Base-by-base conservation (phyloP, 2,797 vertebrate genomes). In the Avahi laniger region DNA sequence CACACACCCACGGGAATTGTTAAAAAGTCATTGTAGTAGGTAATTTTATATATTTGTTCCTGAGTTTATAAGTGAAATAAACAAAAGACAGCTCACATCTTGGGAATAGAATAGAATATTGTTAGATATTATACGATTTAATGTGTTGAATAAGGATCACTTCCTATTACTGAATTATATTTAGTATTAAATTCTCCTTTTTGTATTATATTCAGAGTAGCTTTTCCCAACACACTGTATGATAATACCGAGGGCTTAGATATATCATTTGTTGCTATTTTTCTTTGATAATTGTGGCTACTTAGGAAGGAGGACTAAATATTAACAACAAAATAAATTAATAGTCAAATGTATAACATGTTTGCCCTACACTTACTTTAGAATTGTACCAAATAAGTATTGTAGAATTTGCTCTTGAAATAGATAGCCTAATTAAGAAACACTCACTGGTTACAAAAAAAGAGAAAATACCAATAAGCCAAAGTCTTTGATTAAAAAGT, bases 401-500 rank as follows among this genome's bases (percentile, higher is more conserved):
- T 94, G 81, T 46, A 94, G 70, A 30, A 83, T 84, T 80, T 83
- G 17, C 38, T 81, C n/a, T 20, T 96, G 76, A 96, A 97, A 98
- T 95, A 67, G 94, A 98, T 88, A 72, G 15, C 48, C 67, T 97
- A 83, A 96, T 98, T 98, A 97, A 96, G 83, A 81, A 95, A 97
- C 70, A 93, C 1, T 72, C 52, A 54, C 14, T 92, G 75, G 30
- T 52, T 76, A 73, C 52, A 83, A 92, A 98, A 96, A 52, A 82
- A 90, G 85, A 83, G 96, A 93, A 96, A 96, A 91, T 93, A 92
- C 97, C 86, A 96, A 93, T 97, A 98, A 98, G 84, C 26, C 90
- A 72, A 96, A 98, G 94, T 90, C 73, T 76, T 92, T 20, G 14
- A 76, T 12, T 24, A 88, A 97, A 87, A 89, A 92, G 94, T 84